Percentiles rank a stretch among this genome's conserved stretches.
These are phyloP conservation scores for Crepidodera aurea DNA, from an alignment of 2,888 invertebrate genomes.

Conservation along the genomic window DNA sequence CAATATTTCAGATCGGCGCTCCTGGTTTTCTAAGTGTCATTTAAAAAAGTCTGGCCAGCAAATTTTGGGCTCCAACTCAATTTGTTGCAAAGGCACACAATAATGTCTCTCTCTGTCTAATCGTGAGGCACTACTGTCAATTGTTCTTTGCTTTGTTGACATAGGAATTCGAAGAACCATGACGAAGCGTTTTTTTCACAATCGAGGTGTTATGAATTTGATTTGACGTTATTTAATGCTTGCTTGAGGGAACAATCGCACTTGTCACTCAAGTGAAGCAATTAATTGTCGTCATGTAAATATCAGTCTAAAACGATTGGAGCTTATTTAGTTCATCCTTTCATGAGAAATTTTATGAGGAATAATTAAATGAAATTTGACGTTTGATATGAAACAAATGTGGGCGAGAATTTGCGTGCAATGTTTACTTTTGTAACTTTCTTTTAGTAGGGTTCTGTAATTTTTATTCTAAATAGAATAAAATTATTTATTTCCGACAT, in stretches of 20 bases:
- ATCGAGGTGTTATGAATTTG: slow-evolving; percentile 29
- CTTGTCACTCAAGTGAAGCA: slow-evolving; percentile 32
- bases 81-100: slow-evolving; percentile 10
- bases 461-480: no score
- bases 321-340: slow-evolving; percentile 17
- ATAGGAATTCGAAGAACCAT: slow-evolving; percentile 30
- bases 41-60: slow-evolving; percentile 9
- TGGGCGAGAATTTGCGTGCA: background rate
- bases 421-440: background rate
- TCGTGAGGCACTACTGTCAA: slow-evolving; percentile 25
- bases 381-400: no score
- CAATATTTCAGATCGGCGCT: no score
- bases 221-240: slow-evolving; percentile 31
- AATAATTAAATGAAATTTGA: background rate
- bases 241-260: slow-evolving; percentile 29
- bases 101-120: slow-evolving; percentile 7
- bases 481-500: no score
- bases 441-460: background rate
- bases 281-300: slow-evolving; percentile 29
- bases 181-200: slow-evolving; percentile 24
- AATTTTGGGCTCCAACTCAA: slow-evolving; percentile 25
- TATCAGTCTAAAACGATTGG: slow-evolving; percentile 18
- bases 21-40: background rate
- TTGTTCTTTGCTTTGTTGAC: slow-evolving; percentile 28
- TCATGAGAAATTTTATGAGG: background rate